phyloP scores from a whole-genome alignment of 92 coral and sea anemone species.

The Desmophyllum pertusum region DNA sequence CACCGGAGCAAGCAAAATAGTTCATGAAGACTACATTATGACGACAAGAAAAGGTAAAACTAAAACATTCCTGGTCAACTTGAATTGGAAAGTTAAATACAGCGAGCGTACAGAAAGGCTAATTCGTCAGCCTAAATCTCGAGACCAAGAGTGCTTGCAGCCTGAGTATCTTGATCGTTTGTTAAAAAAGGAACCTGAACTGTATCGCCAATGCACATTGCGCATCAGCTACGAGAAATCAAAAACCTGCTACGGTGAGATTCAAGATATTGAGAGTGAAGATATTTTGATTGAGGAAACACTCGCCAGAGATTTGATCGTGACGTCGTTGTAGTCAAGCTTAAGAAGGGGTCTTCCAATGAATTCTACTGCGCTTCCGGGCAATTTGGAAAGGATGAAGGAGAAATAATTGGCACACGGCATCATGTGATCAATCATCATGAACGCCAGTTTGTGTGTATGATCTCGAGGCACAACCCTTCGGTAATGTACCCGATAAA shows the following conservation, averaged over 20 bases:
- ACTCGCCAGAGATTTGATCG: slow-evolving; percentile 50
- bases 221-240: slow-evolving; percentile 29
- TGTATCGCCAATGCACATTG: slow-evolving; percentile 33
- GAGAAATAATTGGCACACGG: slow-evolving; percentile 32
- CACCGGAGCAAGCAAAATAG: background rate
- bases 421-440: slow-evolving; percentile 39
- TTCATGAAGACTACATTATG: slow-evolving; percentile 22
- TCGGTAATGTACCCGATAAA: slow-evolving; percentile 62
- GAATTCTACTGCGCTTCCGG: background rate
- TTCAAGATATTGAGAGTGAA: slow-evolving; percentile 47
- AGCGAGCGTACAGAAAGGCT: slow-evolving; percentile 38
- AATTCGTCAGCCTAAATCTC: background rate
- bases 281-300: slow-evolving; percentile 56
- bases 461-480: slow-evolving; percentile 34
- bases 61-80: background rate
- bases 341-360: slow-evolving; percentile 2
- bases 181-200: slow-evolving; percentile 34
- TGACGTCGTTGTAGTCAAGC: slow-evolving; percentile 54
- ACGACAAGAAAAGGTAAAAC: slow-evolving; percentile 21
- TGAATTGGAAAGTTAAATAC: too few species aligned
- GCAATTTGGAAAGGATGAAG: background rate
- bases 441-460: slow-evolving; percentile 67
- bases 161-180: slow-evolving; percentile 28
- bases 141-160: slow-evolving; percentile 30
- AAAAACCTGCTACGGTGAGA: slow-evolving; percentile 45